Percentiles rank a stretch among this genome's conserved stretches.
phyloP scores from a whole-genome alignment of 2,888 invertebrate species.

The Zeuzera pyrina region DNA sequence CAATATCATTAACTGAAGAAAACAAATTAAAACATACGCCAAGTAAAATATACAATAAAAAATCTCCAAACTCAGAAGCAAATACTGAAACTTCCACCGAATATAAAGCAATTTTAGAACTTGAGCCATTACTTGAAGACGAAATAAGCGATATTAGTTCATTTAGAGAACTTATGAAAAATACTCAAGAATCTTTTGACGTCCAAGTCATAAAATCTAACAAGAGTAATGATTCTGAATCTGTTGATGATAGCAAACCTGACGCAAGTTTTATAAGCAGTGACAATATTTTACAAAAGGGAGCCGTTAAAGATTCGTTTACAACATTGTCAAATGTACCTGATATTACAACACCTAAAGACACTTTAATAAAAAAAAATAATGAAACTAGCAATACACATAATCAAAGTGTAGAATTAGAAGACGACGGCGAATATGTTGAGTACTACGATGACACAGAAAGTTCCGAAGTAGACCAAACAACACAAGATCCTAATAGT shows the following conservation, averaged over 20 bases:
- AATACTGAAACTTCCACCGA: constrained; percentile 39
- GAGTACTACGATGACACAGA: constrained; percentile 59
- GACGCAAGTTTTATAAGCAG: constrained; percentile 57
- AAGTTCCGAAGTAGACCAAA: constrained; percentile 34
- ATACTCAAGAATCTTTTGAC: constrained; percentile 58
- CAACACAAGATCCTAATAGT: constrained; percentile 32
- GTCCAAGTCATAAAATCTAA: constrained; percentile 71
- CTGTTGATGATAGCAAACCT: constrained; percentile 49
- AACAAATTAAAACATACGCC: constrained; percentile 24
- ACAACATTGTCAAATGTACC: constrained; percentile 1
- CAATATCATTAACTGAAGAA: constrained; percentile 28
- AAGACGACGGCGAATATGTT: constrained; percentile 46
- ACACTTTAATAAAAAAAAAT: constrained; percentile 22
- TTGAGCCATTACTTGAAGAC: constrained; percentile 74
- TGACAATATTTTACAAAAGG: constrained; percentile 43
- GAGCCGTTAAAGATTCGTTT: constrained; percentile 5
- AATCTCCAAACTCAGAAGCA: constrained; percentile 15
- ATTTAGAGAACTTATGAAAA: constrained; percentile 64
- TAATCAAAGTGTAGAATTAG: constrained; percentile 32
- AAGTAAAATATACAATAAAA: constrained; percentile 27
- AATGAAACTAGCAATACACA: constrained; percentile 23
- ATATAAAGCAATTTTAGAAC: constrained; percentile 64
- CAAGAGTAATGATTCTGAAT: constrained; percentile 27
- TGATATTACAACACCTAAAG: constrained; percentile 14
- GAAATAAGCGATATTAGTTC: constrained; percentile 66